Conservation (phyloP, 2,888 invertebrate genomes). For the Synanthedon tipuliformis region DNA sequence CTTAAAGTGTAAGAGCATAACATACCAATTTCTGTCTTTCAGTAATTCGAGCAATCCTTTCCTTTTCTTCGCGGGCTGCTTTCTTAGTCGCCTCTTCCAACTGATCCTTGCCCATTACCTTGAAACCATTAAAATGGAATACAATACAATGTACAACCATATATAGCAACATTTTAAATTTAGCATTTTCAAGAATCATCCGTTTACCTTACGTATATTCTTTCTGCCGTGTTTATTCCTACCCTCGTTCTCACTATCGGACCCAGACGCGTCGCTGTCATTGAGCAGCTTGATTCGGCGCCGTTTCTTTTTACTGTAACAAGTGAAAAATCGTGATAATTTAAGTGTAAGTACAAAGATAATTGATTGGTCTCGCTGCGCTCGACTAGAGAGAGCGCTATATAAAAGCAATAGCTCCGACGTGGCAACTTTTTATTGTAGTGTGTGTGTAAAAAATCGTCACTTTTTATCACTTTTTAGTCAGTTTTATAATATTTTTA, state of each 20-base stretch:
- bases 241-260: slow-evolving; percentile 57
- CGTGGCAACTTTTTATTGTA: too few relatives aligned
- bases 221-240: slow-evolving; percentile 62
- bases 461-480: too few relatives aligned
- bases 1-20: slow-evolving; percentile 1
- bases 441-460: too few relatives aligned
- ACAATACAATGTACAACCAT: slow-evolving; percentile 67
- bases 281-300: slow-evolving; percentile 52
- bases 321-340: too few relatives aligned
- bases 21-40: slow-evolving; percentile 87
- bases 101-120: slow-evolving; percentile 72
- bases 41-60: slow-evolving; percentile 86
- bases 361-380: too few relatives aligned
- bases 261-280: slow-evolving; percentile 54
- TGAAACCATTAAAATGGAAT: slow-evolving; percentile 1
- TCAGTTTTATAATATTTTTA: too few relatives aligned
- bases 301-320: slow-evolving; percentile 56
- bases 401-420: too few relatives aligned
- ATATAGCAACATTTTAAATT: neutral
- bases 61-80: slow-evolving; percentile 91
- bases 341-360: too few relatives aligned
- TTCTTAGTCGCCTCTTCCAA: slow-evolving; percentile 85
- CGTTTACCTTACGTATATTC: slow-evolving; percentile 58
- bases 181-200: neutral
- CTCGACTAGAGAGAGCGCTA: too few relatives aligned